phyloP scores from a whole-genome alignment of 2,113 vertebrate species.

The Alces alces region DNA sequence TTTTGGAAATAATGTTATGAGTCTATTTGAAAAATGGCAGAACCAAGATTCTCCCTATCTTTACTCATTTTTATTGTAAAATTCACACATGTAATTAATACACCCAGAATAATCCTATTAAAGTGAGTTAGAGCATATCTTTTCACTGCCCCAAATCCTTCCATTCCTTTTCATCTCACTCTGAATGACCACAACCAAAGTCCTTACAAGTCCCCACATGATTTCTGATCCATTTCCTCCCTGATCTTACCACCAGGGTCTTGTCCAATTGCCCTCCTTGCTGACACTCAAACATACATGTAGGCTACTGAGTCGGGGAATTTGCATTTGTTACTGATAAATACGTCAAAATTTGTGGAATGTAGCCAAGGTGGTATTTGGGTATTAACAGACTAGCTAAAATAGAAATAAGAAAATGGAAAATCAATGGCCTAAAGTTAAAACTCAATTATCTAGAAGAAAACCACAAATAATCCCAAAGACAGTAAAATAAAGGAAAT shows the following conservation, averaged over 20 bases:
- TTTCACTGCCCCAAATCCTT: neutral
- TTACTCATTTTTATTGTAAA: neutral
- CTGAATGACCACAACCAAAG: neutral
- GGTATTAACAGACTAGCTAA: neutral
- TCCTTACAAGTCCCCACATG: neutral
- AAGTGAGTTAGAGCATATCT: neutral
- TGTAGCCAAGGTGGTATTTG: neutral
- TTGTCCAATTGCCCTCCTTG: neutral
- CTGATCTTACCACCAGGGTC: neutral
- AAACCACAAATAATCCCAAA: neutral
- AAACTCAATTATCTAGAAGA: neutral
- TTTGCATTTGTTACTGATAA: neutral
- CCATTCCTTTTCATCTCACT: neutral
- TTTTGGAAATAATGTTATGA: neutral
- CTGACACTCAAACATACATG: neutral
- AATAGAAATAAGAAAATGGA: neutral
- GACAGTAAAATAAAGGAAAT: neutral
- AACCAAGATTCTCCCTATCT: neutral
- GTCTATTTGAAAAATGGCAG: neutral
- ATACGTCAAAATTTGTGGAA: neutral
- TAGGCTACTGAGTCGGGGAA: neutral
- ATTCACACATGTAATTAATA: neutral
- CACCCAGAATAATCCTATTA: neutral
- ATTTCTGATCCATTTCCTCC: neutral
- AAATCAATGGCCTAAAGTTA: neutral